These are phyloP conservation scores for Ennomos fuscantarius DNA, from an alignment of 2,888 invertebrate genomes.

Conservation along the genomic window DNA sequence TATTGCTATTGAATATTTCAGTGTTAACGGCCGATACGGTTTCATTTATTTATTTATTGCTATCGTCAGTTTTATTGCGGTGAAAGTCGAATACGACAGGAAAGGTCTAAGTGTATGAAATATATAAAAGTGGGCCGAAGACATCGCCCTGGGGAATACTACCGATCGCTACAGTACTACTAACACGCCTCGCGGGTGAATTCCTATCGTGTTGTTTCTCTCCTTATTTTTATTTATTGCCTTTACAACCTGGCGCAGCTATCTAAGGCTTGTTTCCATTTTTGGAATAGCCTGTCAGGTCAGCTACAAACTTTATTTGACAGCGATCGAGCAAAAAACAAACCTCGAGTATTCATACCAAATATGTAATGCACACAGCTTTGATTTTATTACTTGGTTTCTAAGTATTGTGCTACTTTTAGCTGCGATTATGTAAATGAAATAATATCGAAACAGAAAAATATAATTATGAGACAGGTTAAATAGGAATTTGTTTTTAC, in stretches of 20 bases:
- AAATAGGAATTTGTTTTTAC: no score
- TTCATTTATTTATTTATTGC: constrained; percentile 39
- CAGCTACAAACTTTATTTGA: constrained; percentile 31
- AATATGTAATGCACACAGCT: not conserved
- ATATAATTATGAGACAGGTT: no score
- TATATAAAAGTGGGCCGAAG: constrained; percentile 42
- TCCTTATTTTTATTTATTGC: constrained; percentile 38
- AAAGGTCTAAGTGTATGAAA: constrained; percentile 39
- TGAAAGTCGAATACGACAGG: constrained; percentile 33
- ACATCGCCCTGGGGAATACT: constrained; percentile 49
- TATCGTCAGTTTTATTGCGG: constrained; percentile 34
- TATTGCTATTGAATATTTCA: constrained; percentile 42
- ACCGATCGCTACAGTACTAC: not conserved
- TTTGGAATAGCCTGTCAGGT: constrained; percentile 30
- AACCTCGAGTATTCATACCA: not conserved
- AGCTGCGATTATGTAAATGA: not conserved
- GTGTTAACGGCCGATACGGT: constrained; percentile 36
- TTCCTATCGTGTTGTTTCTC: constrained; percentile 34
- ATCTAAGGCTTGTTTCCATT: constrained; percentile 30
- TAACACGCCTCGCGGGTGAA: constrained; percentile 20
- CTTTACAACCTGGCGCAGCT: constrained; percentile 26
- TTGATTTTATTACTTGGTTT: not conserved
- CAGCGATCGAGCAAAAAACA: constrained; percentile 20
- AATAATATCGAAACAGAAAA: no score
- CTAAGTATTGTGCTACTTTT: not conserved